These are phyloP conservation scores for Morinoia aosen DNA, from an alignment of 2,888 invertebrate species.

Conservation along the genomic window DNA sequence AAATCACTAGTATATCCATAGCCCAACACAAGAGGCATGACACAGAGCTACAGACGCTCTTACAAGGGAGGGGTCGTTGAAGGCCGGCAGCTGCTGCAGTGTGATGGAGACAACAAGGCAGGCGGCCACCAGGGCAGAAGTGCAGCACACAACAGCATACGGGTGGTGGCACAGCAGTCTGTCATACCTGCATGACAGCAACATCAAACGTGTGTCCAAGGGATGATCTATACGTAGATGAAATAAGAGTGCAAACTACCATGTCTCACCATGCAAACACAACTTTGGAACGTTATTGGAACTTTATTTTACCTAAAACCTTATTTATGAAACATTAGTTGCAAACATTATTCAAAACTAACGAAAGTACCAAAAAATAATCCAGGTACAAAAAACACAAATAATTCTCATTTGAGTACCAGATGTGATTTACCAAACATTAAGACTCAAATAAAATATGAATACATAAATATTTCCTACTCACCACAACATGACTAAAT, in stretches of 20 bases:
- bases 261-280: background rate
- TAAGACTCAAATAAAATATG: background rate
- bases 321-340: background rate
- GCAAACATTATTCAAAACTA: background rate
- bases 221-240: background rate
- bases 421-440: background rate
- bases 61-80: constrained; percentile 88
- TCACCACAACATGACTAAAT: background rate
- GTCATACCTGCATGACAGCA: constrained; percentile 75
- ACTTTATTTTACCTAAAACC: background rate
- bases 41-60: constrained; percentile 68
- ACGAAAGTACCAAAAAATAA: background rate
- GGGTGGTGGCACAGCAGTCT: constrained; percentile 80
- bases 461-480: background rate
- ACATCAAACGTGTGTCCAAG: background rate
- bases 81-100: constrained; percentile 81
- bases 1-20: no score
- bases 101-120: constrained; percentile 80
- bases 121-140: constrained; percentile 78
- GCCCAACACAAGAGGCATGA: no score
- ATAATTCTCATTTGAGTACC: background rate
- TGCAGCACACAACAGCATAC: constrained; percentile 77
- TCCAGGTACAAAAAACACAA: background rate
- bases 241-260: background rate
- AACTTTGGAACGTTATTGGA: background rate